Base-by-base conservation (phyloP, 2,113 vertebrate species). In the Ceyx cyanopectus region DNA sequence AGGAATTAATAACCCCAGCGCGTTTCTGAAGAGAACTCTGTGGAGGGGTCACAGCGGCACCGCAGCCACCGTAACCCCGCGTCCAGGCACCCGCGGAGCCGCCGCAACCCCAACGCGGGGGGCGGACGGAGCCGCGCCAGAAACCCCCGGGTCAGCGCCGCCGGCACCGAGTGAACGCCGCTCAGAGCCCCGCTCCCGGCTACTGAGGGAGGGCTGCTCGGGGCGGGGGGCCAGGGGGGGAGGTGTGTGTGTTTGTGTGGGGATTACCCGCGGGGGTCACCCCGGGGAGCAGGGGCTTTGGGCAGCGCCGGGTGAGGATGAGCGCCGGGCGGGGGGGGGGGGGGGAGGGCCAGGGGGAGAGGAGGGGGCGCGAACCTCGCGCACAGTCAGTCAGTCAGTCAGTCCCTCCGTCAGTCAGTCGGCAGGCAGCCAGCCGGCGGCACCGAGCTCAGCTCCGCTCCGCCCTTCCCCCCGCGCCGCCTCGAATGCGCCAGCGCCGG, bases 241-340 rank as follows among this genome's bases (percentile, higher is more conserved):
- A 7, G 12, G 30, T 17, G 11, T 50, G 8, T 2, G 32, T 2
- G 8, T 2, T 27, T 2, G n/a, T 11, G n/a, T 41, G 6, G n/a
- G 43, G 14, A 6, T 6, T 6, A 18, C 34, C 45, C 54, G 8
- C 10, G 34, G 32, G 41, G 46, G 34, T 16, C 21, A 16, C 32
- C 21, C 53, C 6, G 34, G 43, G 34, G 30, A 21, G 23, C 11
- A 24, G 9, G 17, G 37, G 8, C 11, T 23, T 9, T 9, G n/a
- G 7, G n/a, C 41, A 15, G 53, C 41, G 14, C 34, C 17, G 5
- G 18, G 50, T n/a, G 19, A 43, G 22, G 50, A 30, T 60, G 20
- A 22, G 14, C 8, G 14, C 20, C 5, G 20, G 46, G 10, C 46
- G 54, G 29, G 7, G 54, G 57, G 9, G 16, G 60, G 14, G n/a